Base-by-base conservation (phyloP, 1,140 invertebrate species). In the Caenorhabditis briggsae region DNA sequence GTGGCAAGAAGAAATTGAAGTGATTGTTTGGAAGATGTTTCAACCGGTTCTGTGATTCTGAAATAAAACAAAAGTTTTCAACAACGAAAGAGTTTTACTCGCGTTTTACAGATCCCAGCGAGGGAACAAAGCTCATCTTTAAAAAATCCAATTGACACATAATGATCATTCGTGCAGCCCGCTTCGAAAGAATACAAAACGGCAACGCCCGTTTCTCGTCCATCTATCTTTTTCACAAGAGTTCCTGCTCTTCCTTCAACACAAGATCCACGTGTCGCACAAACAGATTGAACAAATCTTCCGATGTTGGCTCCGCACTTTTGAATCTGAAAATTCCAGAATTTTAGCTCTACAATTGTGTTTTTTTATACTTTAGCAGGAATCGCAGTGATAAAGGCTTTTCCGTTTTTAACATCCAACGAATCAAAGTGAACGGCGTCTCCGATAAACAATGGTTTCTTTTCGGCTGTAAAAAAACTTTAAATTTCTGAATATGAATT, bases 151-250 rank as follows among this genome's bases (percentile, higher is more conserved):
- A 58, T n/a, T 8, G 56, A 58, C 16, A 58, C 56, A 58, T n/a
- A 58, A 20, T 58, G 56, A 5, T 20, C 56, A 58, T 16, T 20
- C n/a, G 2, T 18, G 7, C 56, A 58, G 3, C n/a, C n/a, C 14
- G 2, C 50, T 14, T 58, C 56, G 2, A 20, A 5, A 2, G 20
- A 0, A 8, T 8, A 58, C 3, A 20, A 3, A n/a, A 58, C n/a
- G 16, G 18, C 56, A 58, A 58, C n/a, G n/a, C 16, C n/a, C n/a
- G 56, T 58, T 2, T 58, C 56, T 20, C 56, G 56, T n/a, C n/a
- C n/a, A 16, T 58, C 56, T 5, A 58, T 58, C n/a, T 58, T 58
- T n/a, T 58, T 58, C 56, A 58, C 56, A 58, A 58, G 56, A n/a
- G 56, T 8, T n/a, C 56, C 56, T 0, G 2, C n/a, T 58, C 56